These are phyloP conservation scores for Ploceus nigricollis DNA, from an alignment of 2,113 vertebrate genomes.

Conservation along the genomic window DNA sequence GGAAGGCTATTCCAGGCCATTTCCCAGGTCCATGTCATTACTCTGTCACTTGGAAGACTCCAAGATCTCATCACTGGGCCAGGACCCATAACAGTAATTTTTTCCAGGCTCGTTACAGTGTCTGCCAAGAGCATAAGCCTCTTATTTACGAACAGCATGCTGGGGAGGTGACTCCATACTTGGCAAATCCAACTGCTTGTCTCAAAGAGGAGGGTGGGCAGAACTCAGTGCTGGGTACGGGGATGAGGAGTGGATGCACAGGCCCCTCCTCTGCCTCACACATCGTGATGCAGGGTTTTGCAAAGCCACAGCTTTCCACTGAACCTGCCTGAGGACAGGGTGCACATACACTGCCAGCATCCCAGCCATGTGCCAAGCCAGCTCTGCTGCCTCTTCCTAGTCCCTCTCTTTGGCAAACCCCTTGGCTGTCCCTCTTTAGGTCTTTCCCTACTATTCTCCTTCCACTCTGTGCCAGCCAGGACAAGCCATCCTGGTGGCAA, in stretches of 20 bases:
- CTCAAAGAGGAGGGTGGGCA: neutral
- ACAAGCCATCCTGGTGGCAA: neutral
- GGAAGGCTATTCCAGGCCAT: neutral
- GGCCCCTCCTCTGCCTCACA: neutral
- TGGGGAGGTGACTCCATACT: neutral
- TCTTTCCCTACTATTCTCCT: neutral
- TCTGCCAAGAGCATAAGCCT: neutral
- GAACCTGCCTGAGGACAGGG: neutral
- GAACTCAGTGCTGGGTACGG: fast-evolving
- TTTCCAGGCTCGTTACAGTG: neutral
- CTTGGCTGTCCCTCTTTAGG: neutral
- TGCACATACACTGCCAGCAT: fast-evolving
- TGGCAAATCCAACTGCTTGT: neutral
- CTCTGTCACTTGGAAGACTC: neutral
- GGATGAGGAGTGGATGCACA: neutral
- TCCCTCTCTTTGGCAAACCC: neutral
- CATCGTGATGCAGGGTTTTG: fast-evolving
- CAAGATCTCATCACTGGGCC: neutral
- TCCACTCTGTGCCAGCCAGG: neutral
- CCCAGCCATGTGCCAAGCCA: neutral
- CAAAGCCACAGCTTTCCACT: neutral
- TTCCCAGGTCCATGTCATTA: neutral
- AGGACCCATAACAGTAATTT: neutral
- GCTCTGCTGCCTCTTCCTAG: neutral
- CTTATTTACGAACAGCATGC: neutral